Base-by-base conservation (phyloP, 2,113 vertebrate species). In the Brienomyrus longianalis region DNA sequence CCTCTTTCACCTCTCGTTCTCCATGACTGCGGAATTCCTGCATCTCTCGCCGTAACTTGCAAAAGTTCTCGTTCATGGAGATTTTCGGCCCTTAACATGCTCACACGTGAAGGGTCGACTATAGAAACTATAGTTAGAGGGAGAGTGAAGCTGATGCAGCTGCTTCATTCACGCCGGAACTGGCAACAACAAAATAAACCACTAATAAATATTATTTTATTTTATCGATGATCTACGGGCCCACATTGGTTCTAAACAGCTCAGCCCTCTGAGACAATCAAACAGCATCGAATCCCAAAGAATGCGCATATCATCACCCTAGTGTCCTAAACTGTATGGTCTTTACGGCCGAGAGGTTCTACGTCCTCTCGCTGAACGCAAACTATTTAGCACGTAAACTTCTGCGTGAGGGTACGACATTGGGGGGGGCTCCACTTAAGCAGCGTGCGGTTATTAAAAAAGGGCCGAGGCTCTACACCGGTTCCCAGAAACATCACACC, bases 391-490 rank as follows among this genome's bases (percentile, higher is more conserved):
- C 31, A 21, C 39, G 21, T n/a, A 56, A 87, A n/a, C 15, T 35
- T 27, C 13, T 31, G 48, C 47, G 1, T 21, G 3, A 21, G 51
- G 50, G n/a, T 50, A 50, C 84, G 15, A 23, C 50, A 35, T 17
- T 51, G 50, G 39, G 39, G 31, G 1, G 35, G 13, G 66, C 62
- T 48, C 43, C 86, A 83, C 43, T 39, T 84, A 84, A 84, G 47
- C 85, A 94, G 94, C 93, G 95, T 96, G 95, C 95, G 93, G 95
- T 96, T 97, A 96, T 94, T 95, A 80, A 52, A 93, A 92, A 80
- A 92, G 27, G 31, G 59, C 93, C 91, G 93, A 92, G 89, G 92
- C 91, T 39, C 89, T 94, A 93, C 21, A 90, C 77, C 77, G 94
- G 95, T 90, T 70, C 83, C 59, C 54, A 95, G 96, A 95, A 95